Base-by-base conservation (phyloP, 1,140 invertebrate species). In the Phocides pigmalion region DNA sequence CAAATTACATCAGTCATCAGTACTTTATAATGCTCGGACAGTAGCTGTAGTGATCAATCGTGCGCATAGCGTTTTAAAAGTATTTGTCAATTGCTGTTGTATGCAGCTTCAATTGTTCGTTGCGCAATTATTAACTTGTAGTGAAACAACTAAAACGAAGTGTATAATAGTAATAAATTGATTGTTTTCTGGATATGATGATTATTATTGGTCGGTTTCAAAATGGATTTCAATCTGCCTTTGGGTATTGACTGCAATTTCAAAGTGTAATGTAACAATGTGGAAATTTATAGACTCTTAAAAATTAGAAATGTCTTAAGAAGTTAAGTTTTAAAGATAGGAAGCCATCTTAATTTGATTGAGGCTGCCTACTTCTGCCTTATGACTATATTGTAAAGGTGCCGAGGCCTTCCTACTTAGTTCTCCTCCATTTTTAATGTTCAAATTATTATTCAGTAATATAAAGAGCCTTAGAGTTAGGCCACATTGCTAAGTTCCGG, bases 91-190 rank as follows among this genome's bases (percentile, higher is more conserved):
- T 28, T 49, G 46, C 22, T 49, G 22, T 28, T 49, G 9, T 49
- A 49, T 28, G 25, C 22, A 49, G 32, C 32, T 39, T 37, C 9
- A 51, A 53, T 53, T 53, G 49, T 53, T 37, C 32, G 17, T 19
- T 53, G 49, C 49, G 28, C 49, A 53, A 12, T 41, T 41, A 41
- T 41, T 42, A 42, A 56, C 19, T 14, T 15, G 3, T 16, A 44
- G 22, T 56, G 19, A 11, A 49, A 28, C 37, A 53, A 4, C 22
- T 25, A 12, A 56, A 25, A 54, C 19, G n/a, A 53, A n/a, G 16
- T 35, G 12, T n/a, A 16, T 39, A 41, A 42, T 16, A 28, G 39
- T 32, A n/a, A n/a, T n/a, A n/a, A n/a, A n/a, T n/a, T n/a, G n/a
- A n/a, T n/a, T n/a, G 17, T 20, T 20, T 44, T 15, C 19, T 28